Conservation (phyloP, 1,140 invertebrate genomes). For the Cyclina sinensis region DNA sequence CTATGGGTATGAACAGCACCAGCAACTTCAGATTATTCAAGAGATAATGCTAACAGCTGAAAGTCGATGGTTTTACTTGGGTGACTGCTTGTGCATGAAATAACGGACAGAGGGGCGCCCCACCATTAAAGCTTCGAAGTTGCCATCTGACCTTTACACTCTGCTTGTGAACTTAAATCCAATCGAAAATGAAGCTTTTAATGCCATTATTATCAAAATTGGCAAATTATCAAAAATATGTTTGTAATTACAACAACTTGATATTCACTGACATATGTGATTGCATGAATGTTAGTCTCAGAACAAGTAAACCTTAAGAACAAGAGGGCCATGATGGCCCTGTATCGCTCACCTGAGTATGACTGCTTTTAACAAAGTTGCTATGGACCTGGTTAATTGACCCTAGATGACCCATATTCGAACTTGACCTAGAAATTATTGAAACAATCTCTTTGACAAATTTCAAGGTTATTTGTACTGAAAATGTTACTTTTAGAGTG, state of each 20-base stretch:
- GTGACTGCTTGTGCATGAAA: constrained; percentile 20
- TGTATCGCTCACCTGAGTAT: no score
- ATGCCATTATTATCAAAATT: constrained; percentile 29
- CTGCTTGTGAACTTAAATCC: constrained; percentile 27
- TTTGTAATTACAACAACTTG: constrained; percentile 28
- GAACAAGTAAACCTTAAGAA: no score
- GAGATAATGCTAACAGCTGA: constrained; percentile 8
- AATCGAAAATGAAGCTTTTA: constrained; percentile 21
- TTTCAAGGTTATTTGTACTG: no score
- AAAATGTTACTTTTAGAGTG: no score
- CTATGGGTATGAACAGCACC: constrained; percentile 25
- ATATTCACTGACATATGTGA: constrained; percentile 24
- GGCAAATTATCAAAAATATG: constrained; percentile 28
- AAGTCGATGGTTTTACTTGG: constrained; percentile 26
- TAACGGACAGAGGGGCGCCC: constrained; percentile 17
- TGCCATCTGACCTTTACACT: constrained; percentile 25
- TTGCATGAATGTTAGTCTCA: no score
- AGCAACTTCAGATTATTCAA: constrained; percentile 11
- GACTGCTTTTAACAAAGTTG: no score
- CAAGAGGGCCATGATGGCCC: no score
- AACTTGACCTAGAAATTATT: no score
- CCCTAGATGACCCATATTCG: no score
- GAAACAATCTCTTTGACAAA: no score
- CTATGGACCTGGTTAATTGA: no score
- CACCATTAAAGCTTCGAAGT: constrained; percentile 9